phyloP scores from a whole-genome alignment of 1,140 invertebrate genomes.

The Drosophila sproati region DNA sequence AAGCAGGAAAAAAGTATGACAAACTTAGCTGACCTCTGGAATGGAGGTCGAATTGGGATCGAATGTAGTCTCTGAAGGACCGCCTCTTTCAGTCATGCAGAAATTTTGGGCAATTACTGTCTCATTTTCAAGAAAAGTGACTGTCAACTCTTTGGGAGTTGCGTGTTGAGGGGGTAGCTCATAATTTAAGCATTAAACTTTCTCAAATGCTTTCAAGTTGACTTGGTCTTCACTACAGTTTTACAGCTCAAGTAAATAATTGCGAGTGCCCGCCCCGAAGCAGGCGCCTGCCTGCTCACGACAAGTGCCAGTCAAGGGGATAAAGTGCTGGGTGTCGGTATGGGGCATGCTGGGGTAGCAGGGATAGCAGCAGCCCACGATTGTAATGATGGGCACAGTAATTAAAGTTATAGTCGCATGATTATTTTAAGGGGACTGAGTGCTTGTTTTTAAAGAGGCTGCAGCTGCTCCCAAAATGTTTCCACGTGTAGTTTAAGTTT shows the following conservation, averaged over 20 bases:
- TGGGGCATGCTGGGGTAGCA: slow-evolving; percentile 10
- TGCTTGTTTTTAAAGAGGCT: slow-evolving; percentile 41
- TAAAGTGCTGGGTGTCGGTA: neutral
- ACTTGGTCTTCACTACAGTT: slow-evolving; percentile 82
- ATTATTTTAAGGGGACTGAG: slow-evolving; percentile 9
- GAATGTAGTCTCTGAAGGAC: neutral
- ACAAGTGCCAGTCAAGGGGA: neutral
- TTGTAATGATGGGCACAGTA: slow-evolving; percentile 79
- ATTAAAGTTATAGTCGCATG: slow-evolving; percentile 68
- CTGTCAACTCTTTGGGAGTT: slow-evolving; percentile 71
- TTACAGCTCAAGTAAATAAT: slow-evolving; percentile 83
- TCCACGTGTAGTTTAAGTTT: slow-evolving; percentile 51
- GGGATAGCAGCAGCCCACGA: slow-evolving; percentile 39
- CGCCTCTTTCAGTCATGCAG: slow-evolving; percentile 57
- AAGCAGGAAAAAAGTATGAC: slow-evolving; percentile 21
- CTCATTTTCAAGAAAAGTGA: slow-evolving; percentile 80
- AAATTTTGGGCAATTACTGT: slow-evolving; percentile 77
- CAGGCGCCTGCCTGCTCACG: neutral
- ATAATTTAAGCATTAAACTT: slow-evolving; percentile 83
- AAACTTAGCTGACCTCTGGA: slow-evolving; percentile 62
- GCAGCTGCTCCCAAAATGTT: slow-evolving; percentile 21
- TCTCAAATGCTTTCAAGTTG: slow-evolving; percentile 81
- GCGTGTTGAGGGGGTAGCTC: slow-evolving; percentile 46
- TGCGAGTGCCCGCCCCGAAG: slow-evolving; percentile 45
- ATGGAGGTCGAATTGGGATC: neutral